Base-by-base conservation (phyloP, 2,113 vertebrate species). In the Petromus typicus region DNA sequence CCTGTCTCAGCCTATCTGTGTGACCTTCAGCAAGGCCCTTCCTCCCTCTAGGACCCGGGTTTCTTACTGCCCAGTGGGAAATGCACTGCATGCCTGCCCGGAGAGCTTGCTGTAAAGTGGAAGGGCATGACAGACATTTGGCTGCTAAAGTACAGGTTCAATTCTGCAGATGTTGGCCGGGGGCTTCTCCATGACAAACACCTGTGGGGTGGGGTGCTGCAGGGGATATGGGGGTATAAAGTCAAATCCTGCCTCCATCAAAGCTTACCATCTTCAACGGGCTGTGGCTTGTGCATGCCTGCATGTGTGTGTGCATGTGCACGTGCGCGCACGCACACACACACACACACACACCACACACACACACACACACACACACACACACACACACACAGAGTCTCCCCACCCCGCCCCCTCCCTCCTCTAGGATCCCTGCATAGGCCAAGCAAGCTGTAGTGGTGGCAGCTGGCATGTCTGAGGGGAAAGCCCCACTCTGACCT, bases 231-330 rank as follows among this genome's bases (percentile, higher is more conserved):
- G 20, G 45, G 34, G 71, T 73, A 8, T n/a, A 56, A 18, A 54
- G 76, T 43, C 34, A 48, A 63, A 63, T 18, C 4, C 30, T 23
- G 12, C 13, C 25, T 6, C 67, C 12, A 43, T 32, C 10, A 23
- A 45, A 88, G 78, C n/a, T 57, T 80, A n/a, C 37, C 0, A 1
- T 30, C 37, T 90, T 67, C 73, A 54, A 25, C 61, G 67, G 13
- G 56, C 63, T 51, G 67, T 54, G 16, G 51, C 34, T 17, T 18
- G 10, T 0, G 25, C 57, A 16, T 22, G 45, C 0, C n/a, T n/a
- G n/a, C n/a, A n/a, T n/a, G n/a, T n/a, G n/a, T n/a, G n/a, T 18
- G 10, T 0, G 25, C 57, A 16, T 22, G 45, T 0, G 7, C 9
- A 40, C 11, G 48, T 17, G 3, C 10, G 37, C 4, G 17, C 16